Evolutionary conservation across 2,888 invertebrate species (phyloP), one percentile per base, ranked within the genome.

Genomic region (Notodonta dromedarius): DNA sequence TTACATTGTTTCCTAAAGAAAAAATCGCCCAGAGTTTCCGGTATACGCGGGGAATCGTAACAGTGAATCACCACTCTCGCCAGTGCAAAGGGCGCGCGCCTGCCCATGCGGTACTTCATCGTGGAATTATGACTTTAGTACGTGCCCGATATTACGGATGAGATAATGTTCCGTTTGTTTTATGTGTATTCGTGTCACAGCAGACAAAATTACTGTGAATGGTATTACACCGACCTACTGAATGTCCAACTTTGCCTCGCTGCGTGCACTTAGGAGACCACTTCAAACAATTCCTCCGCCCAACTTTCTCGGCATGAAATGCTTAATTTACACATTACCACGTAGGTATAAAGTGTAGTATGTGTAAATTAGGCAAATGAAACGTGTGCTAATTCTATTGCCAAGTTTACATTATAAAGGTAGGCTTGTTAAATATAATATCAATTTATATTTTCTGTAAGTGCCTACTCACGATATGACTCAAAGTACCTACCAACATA

Each of bases 71-170:
- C 84, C 78, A 84, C 78, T 76, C 76, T 76, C 74, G 71, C 76
- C 74, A 73, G 69, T 80, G 86, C 85, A 84, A 85, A 87, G 86
- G 87, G 89, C 85, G 82, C 82, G 82, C 80, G 79, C 74, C 74
- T 82, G 85, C 84, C 86, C 86, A 85, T 88, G 84, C 85, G 86
- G 86, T 90, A 85, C 89, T 89, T 87, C 87, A 88, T 90, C 83
- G 80, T 87, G 85, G 78, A 91, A 88, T 89, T 91, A 91, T 90
- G 89, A 87, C 82, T 90, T 89, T 88, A 77, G 78, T 83, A 91
- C 91, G 91, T 91, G 91, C 88, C 79, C 85, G 88, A 91, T 91
- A 87, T 90, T 86, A 82, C 70, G 76, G 84, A 89, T 84, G 87
- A 90, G 91, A 91, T 91, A 90, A 88, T 85, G 86, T 87, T 88